Percentiles rank a stretch among this genome's conserved stretches.
These are phyloP conservation scores for Bovichtus diacanthus DNA, from an alignment of 2,797 vertebrate genomes.

Conservation along the genomic window DNA sequence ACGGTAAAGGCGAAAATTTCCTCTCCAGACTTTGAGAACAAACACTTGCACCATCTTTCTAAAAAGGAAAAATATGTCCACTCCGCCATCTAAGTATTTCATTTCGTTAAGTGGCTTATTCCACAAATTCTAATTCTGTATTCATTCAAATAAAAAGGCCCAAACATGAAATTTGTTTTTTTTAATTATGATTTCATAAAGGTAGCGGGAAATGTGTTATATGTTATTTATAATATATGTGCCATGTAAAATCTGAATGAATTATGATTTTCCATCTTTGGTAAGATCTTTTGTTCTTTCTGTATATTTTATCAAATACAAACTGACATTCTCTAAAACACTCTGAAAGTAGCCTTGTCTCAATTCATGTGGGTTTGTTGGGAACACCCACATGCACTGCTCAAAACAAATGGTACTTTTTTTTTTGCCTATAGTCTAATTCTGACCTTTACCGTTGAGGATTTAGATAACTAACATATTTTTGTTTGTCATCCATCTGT, in stretches of 20 bases:
- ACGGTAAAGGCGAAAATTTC: background rate
- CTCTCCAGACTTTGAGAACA: too few relatives aligned
- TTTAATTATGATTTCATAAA: background rate
- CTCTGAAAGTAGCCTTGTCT: background rate
- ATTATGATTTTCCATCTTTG: background rate
- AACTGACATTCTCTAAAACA: background rate
- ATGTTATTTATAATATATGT: background rate
- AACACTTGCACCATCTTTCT: too few relatives aligned
- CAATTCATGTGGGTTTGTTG: background rate
- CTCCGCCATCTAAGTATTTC: too few relatives aligned
- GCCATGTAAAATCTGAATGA: background rate
- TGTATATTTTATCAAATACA: background rate
- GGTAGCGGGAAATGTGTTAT: background rate
- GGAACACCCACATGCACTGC: background rate
- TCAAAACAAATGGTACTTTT: background rate
- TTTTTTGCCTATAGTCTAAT: background rate
- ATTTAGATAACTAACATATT: background rate
- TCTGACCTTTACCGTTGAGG: background rate
- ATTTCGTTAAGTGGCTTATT: too few relatives aligned
- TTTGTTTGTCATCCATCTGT: background rate
- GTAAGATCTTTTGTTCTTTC: background rate
- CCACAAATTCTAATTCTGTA: background rate
- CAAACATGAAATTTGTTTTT: background rate
- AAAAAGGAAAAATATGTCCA: too few relatives aligned
- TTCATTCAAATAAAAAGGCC: too few relatives aligned